Conservation (phyloP, 2,113 vertebrate genomes). For the Chionomys nivalis region DNA sequence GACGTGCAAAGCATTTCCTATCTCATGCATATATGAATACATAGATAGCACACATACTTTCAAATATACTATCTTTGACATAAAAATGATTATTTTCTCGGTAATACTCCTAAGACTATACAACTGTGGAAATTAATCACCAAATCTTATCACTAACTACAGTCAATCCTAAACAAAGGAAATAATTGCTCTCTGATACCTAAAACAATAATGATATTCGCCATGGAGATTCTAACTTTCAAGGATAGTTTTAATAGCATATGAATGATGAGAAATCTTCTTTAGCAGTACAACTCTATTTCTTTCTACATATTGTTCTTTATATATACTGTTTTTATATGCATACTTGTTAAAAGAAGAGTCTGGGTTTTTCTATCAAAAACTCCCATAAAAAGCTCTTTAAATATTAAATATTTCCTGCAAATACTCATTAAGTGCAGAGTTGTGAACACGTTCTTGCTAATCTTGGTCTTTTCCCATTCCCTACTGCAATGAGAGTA, state of each 20-base stretch:
- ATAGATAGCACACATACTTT: not conserved
- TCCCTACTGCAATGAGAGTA: not conserved
- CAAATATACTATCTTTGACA: not conserved
- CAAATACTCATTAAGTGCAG: constrained; percentile 39
- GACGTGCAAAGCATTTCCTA: not conserved
- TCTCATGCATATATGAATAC: not conserved
- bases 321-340: not conserved
- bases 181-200: not conserved
- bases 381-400: constrained; percentile 54
- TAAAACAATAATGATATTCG: not conserved
- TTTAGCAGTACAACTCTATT: constrained; percentile 16
- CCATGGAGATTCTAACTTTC: not conserved
- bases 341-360: constrained; percentile 27
- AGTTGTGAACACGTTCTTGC: not conserved
- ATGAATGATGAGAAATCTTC: not conserved
- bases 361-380: constrained; percentile 3
- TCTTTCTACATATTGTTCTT: not conserved
- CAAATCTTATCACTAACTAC: not conserved
- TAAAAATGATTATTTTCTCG: not conserved
- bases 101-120: not conserved
- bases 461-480: constrained; percentile 32
- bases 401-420: constrained; percentile 62
- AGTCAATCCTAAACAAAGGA: not conserved
- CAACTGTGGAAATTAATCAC: not conserved
- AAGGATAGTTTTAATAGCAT: not conserved